These are phyloP conservation scores for Lota lota DNA, from an alignment of 2,113 vertebrate species.

Conservation along the genomic window DNA sequence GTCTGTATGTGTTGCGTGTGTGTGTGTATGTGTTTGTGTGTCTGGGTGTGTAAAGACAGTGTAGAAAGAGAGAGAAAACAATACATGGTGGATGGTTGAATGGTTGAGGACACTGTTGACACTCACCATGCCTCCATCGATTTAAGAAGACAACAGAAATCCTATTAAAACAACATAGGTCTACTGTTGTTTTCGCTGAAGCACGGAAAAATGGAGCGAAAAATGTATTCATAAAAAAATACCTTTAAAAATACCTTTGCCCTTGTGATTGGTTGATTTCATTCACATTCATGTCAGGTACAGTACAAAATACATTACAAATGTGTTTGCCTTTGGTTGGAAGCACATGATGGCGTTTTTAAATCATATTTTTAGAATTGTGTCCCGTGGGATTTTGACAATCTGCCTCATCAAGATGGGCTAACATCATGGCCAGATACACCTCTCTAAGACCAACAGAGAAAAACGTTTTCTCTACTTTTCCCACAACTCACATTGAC, in stretches of 20 bases:
- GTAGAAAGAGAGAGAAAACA: not conserved
- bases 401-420: conserved; percentile 20
- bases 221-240: too few species aligned
- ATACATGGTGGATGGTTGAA: conserved; percentile 20
- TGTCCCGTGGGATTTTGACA: conserved; percentile 12
- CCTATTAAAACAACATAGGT: too few species aligned
- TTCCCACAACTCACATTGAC: too few species aligned
- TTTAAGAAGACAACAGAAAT: too few species aligned
- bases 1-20: not conserved
- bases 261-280: too few species aligned
- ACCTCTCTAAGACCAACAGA: not conserved
- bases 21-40: conserved; percentile 19
- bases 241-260: too few species aligned
- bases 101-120: conserved; percentile 35
- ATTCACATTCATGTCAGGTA: too few species aligned
- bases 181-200: too few species aligned
- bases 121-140: too few species aligned
- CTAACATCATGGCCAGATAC: conserved; percentile 13
- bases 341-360: too few species aligned
- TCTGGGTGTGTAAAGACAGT: conserved; percentile 13
- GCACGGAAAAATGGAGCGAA: too few species aligned
- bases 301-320: not conserved
- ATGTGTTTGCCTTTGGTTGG: conserved; percentile 5
- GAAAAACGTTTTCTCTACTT: too few species aligned
- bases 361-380: not conserved